Base-by-base conservation (phyloP, 2,113 vertebrate species). In the Notothenia coriiceps region DNA sequence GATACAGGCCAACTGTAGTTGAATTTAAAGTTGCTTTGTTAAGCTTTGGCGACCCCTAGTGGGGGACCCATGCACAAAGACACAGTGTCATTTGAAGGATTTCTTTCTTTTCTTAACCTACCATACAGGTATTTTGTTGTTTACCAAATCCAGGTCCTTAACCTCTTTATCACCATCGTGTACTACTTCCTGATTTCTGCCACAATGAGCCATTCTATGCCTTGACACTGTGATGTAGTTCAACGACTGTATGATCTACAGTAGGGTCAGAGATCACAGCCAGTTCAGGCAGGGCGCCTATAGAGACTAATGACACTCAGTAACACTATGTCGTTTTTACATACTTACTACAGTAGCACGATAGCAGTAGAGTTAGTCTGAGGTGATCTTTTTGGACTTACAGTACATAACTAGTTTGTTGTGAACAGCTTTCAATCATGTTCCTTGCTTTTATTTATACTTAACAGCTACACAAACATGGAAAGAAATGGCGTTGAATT, bases 131-230 rank as follows among this genome's bases (percentile, higher is more conserved):
- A 25, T 68, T 44, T 77, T 59, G 54, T 71, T 54, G 22, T 60
- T 44, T 73, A 84, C 47, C 35, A 13, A 2, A 35, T 56, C 62
- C 86, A 67, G 74, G 54, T 46, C 59, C 60, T 76, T 70, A 61
- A 77, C 61, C 64, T 80, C 61, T 22, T 81, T 55, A 43, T 70
- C 35, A 76, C 79, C 84, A 44, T 83, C 62, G 73, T 88, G 89
- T 89, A 89, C 88, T 91, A 79, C 86, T 76, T 70, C 35, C 12
- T 73, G 35, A 83, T 80, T 88, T 84, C 91, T 89, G 80, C 92
- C 88, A 71, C 54, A 77, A 89, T 86, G 90, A 92, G 90, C 85
- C 91, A 82, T 49, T 88, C 77, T 79, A 66, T 86, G 91, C 92
- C 93, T 91, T 79, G 81, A 88, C 88, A 88, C 83, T 84, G 86